These are phyloP conservation scores for Scrobipalpa atriplicella DNA, from an alignment of 2,888 invertebrate species.

Conservation along the genomic window DNA sequence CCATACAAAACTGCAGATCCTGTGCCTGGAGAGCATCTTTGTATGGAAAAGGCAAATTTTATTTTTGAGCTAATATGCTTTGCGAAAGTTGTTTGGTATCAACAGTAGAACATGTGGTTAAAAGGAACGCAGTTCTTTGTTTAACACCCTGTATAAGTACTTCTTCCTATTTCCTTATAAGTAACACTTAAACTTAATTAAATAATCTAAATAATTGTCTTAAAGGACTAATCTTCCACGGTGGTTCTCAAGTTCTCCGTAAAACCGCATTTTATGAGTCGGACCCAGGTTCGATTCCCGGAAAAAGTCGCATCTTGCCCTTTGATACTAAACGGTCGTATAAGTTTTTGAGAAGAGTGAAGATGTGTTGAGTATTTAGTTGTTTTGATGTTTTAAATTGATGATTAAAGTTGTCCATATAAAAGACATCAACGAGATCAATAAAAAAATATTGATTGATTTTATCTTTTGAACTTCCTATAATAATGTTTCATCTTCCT, in stretches of 20 bases:
- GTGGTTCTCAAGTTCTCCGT: conserved; percentile 24
- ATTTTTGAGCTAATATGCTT: too few species aligned
- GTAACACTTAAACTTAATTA: conserved; percentile 32
- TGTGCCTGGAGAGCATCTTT: too few species aligned
- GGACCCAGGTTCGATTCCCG: conserved; percentile 32
- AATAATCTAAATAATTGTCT: conserved; percentile 28
- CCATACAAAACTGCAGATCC: too few species aligned
- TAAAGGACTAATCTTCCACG: conserved; percentile 12
- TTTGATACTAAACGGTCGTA: conserved; percentile 17
- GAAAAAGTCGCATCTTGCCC: conserved; percentile 28
- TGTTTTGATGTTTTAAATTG: not conserved
- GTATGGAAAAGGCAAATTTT: too few species aligned
- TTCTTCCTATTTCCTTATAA: not conserved
- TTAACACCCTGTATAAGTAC: too few species aligned
- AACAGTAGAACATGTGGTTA: too few species aligned
- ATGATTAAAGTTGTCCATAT: not conserved
- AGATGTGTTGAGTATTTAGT: not conserved
- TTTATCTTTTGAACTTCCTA: too few species aligned
- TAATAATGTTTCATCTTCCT: too few species aligned
- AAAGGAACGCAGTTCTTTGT: too few species aligned
- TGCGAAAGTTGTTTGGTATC: too few species aligned
- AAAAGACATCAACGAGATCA: conserved; percentile 20
- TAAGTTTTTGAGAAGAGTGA: conserved; percentile 11
- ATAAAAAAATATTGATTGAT: not conserved
- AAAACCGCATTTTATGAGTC: conserved; percentile 36